Evolutionary conservation across 2,113 vertebrate species (phyloP).

Genomic region (Paedocypris sp.): DNA sequence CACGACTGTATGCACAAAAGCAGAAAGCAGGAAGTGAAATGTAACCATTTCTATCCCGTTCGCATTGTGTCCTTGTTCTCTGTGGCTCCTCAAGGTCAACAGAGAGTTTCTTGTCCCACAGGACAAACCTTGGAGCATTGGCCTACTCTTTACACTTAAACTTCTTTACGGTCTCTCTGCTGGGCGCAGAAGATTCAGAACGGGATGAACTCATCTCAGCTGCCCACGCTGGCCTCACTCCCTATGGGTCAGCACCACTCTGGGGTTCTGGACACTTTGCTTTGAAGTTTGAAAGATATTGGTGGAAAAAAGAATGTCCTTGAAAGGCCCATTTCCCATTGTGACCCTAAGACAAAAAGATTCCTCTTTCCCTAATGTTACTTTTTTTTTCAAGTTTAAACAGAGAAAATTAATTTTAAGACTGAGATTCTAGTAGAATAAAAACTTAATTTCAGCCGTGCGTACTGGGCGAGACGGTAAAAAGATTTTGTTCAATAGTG

Average conservation of each 20-base stretch:
- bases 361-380: conserved; percentile 48
- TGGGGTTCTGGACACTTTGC: conserved; percentile 20
- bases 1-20: too few relatives aligned
- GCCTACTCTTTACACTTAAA: conserved; percentile 12
- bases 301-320: conserved; percentile 21
- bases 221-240: neutral
- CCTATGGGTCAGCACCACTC: conserved; percentile 25
- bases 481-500: too few relatives aligned
- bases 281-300: conserved; percentile 31
- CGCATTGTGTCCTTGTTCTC: conserved; percentile 17
- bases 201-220: neutral
- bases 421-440: conserved; percentile 5
- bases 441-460: conserved; percentile 66
- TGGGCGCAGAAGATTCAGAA: conserved; percentile 13
- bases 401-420: too few relatives aligned
- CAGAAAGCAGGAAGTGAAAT: too few relatives aligned
- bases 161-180: conserved; percentile 9
- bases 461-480: too few relatives aligned
- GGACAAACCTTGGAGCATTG: neutral
- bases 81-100: conserved; percentile 17
- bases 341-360: conserved; percentile 43
- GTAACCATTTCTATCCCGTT: neutral
- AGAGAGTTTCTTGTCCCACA: neutral
- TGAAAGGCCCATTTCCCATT: conserved; percentile 29
- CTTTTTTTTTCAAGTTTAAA: too few relatives aligned